Evolutionary conservation across 2,113 vertebrate genomes (phyloP).

Genomic region (Acrocephalus kingi): DNA sequence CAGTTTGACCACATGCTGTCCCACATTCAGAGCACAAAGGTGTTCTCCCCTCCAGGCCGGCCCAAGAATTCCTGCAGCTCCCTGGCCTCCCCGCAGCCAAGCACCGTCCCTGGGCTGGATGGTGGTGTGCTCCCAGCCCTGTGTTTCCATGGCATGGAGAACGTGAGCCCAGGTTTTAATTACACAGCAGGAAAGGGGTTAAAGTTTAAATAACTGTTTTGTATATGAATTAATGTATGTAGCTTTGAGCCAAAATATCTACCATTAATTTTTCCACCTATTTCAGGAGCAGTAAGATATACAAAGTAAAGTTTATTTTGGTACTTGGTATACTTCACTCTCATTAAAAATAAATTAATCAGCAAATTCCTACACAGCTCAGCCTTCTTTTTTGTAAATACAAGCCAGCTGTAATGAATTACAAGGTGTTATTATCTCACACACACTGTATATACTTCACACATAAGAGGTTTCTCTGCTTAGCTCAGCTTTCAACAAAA

Average conservation of each 20-base stretch:
- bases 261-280: slow-evolving; percentile 85
- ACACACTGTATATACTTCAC: slow-evolving; percentile 72
- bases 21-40: background rate
- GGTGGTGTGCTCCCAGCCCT: background rate
- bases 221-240: slow-evolving; percentile 79
- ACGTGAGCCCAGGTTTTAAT: background rate
- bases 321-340: slow-evolving; percentile 79
- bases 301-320: slow-evolving; percentile 85
- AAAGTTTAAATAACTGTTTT: slow-evolving; percentile 77
- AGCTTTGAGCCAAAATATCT: slow-evolving; percentile 79
- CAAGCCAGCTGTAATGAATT: slow-evolving; percentile 83
- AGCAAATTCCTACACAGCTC: slow-evolving; percentile 83
- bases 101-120: fast-evolving
- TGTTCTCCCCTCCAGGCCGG: background rate
- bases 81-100: background rate
- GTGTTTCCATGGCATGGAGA: slow-evolving; percentile 13
- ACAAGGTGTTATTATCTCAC: slow-evolving; percentile 84
- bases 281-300: slow-evolving; percentile 82
- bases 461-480: slow-evolving; percentile 80
- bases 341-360: slow-evolving; percentile 89
- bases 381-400: slow-evolving; percentile 83
- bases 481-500: slow-evolving; percentile 80
- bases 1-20: background rate
- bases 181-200: slow-evolving; percentile 71
- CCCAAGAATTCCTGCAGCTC: background rate